Conservation (phyloP, 64 coral and sea anemone species). For the Cladopsammia gracilis region DNA sequence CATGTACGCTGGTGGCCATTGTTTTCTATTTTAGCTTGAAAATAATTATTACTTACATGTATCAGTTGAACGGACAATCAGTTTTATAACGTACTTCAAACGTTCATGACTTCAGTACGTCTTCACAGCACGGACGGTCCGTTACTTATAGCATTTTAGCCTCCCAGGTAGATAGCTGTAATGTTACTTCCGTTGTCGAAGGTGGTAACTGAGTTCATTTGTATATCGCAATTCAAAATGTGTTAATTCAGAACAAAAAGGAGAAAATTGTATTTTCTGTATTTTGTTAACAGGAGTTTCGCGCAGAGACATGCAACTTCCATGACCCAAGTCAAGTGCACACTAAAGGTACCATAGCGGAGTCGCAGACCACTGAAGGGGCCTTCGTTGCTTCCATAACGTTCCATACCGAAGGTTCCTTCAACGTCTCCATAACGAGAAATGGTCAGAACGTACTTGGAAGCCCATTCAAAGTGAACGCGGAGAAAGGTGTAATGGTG, state of each 20-base stretch:
- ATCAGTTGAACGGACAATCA: too few species aligned
- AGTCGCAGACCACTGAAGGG: background rate
- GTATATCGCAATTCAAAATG: too few species aligned
- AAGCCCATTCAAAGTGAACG: constrained; percentile 58
- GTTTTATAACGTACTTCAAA: too few species aligned
- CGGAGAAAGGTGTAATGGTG: constrained; percentile 50
- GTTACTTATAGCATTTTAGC: too few species aligned
- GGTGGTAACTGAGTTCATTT: too few species aligned
- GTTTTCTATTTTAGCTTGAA: too few species aligned
- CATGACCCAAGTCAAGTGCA: background rate
- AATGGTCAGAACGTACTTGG: constrained; percentile 43
- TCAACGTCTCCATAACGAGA: constrained; percentile 48
- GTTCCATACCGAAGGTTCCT: constrained; percentile 59
- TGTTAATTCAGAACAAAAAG: background rate
- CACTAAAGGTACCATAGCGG: constrained; percentile 7
- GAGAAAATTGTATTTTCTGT: background rate
- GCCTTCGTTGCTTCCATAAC: constrained; percentile 47
- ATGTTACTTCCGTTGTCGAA: too few species aligned
- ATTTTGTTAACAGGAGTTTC: constrained; percentile 19
- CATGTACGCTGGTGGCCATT: too few species aligned
- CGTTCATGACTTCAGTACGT: too few species aligned
- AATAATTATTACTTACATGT: too few species aligned
- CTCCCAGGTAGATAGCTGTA: too few species aligned
- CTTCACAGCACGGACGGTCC: too few species aligned
- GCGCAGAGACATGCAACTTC: background rate